Base-by-base conservation (phyloP, 1,140 invertebrate genomes). In the Formica selysi region DNA sequence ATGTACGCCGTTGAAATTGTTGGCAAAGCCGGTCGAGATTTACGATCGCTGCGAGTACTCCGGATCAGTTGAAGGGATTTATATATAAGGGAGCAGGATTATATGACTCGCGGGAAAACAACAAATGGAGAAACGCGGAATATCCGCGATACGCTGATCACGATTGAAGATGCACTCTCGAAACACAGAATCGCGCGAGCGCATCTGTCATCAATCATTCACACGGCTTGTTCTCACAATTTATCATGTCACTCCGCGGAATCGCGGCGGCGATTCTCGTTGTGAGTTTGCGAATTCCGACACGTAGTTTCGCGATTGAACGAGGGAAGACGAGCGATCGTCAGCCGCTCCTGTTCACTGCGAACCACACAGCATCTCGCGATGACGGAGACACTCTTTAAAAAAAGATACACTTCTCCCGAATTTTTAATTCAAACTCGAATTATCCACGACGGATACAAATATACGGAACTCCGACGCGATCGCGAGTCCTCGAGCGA, bases 11-110 rank as follows among this genome's bases (percentile, higher is more conserved):
- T 59, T 36, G 78, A 36, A 81, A 73, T 81, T 61, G 67, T 81
- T 44, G 67, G 79, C 67, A 44, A 61, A 81, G 65, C 51, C 51
- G 67, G 36, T 71, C 78, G 67, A 81, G 79, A 81, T 81, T 81
- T 81, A 81, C 79, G 79, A 73, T 81, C 79, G 67, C 65, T 36
- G 44, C 65, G 78, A 59, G 64, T 38, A 29, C 32, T 54, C 8
- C 4, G 38, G 13, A 51, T 70, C 76, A 19, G 32, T 41, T 11
- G 16, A 32, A 3, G 5, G 44, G 68, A 83, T 83, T 73, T 73
- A 83, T 71, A 38, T 44, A 38, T 38, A 38, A 1, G 3, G 54
- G 7, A 61, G 54, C 16, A 7, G 38, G 79, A 83, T 73, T 73
- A 68, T 67, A 68, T 67, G 54, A 68, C 41, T 80, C 44, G 54